A percentile compares a stretch with the other conserved stretches of the same genome.
These are phyloP conservation scores for Morone chrysops DNA, from an alignment of 2,113 vertebrate species.

Conservation along the genomic window DNA sequence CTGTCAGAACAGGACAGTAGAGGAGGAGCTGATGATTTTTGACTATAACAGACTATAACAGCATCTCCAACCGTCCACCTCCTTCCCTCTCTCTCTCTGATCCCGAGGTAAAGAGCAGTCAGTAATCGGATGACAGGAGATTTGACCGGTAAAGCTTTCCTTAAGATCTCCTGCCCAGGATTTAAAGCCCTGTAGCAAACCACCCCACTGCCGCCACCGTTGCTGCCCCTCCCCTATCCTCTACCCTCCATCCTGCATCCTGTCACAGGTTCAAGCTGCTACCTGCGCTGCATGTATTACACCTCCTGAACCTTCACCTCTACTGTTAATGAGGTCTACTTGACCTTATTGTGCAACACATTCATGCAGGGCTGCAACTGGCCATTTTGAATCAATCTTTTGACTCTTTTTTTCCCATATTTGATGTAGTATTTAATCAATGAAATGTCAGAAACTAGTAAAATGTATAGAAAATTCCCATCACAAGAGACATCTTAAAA, in stretches of 20 bases:
- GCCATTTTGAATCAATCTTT: no score
- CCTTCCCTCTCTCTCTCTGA: constrained; percentile 43
- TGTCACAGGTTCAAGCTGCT: background rate
- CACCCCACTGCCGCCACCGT: background rate
- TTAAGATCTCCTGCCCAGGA: constrained; percentile 69
- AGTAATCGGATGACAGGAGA: constrained; percentile 84
- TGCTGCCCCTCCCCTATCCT: background rate
- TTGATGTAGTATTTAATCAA: background rate
- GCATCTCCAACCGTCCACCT: constrained; percentile 1
- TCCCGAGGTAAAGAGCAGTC: constrained; percentile 74
- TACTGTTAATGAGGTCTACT: background rate
- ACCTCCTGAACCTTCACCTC: background rate
- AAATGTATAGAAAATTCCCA: background rate
- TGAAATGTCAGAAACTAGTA: background rate
- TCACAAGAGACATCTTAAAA: background rate
- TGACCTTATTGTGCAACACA: background rate
- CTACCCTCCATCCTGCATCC: background rate
- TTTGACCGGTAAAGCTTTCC: constrained; percentile 76
- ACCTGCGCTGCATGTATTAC: background rate
- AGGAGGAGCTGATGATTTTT: constrained; percentile 9
- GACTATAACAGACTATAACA: constrained; percentile 9
- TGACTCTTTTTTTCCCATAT: background rate
- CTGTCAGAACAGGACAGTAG: background rate
- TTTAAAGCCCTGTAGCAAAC: constrained; percentile 58
- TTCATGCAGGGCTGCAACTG: background rate